phyloP scores from a whole-genome alignment of 2,113 vertebrate genomes.

The Psittacula cyanocephala region DNA sequence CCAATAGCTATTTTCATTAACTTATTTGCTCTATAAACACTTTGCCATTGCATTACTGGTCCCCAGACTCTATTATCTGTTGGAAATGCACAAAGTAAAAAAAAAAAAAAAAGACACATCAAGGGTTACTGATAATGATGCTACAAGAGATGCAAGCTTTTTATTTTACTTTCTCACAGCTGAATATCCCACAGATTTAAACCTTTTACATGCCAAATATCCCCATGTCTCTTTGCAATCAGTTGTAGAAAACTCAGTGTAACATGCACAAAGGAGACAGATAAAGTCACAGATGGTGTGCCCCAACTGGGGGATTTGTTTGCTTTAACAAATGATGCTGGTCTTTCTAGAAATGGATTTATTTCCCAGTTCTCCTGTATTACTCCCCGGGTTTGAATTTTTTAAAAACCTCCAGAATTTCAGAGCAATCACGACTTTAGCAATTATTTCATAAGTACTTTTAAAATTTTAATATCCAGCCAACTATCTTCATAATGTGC shows the following conservation, averaged over 20 bases:
- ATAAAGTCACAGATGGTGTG: background rate
- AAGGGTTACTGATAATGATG: background rate
- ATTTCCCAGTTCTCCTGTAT: background rate
- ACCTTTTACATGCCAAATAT: background rate
- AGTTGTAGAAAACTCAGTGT: background rate
- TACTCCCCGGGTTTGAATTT: background rate
- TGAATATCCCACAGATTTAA: background rate
- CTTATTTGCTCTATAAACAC: background rate
- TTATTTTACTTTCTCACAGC: background rate
- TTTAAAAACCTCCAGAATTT: background rate
- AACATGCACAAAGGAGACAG: background rate
- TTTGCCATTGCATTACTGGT: background rate
- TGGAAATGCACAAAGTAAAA: background rate
- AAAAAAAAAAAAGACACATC: background rate
- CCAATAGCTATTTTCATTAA: background rate
- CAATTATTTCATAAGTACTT: slow-evolving; percentile 32
- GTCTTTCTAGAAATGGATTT: background rate
- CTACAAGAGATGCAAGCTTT: background rate
- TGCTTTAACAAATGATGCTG: background rate
- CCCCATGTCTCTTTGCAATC: background rate
- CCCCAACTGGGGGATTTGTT: background rate
- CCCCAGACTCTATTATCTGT: background rate
- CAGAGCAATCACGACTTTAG: background rate
- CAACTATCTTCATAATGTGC: slow-evolving; percentile 29
- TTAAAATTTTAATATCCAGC: slow-evolving; percentile 45